Percentiles rank a stretch among this genome's conserved stretches.
Evolutionary conservation across 2,888 invertebrate genomes (phyloP).

Genomic region (Amblyjoppa fuscipennis): DNA sequence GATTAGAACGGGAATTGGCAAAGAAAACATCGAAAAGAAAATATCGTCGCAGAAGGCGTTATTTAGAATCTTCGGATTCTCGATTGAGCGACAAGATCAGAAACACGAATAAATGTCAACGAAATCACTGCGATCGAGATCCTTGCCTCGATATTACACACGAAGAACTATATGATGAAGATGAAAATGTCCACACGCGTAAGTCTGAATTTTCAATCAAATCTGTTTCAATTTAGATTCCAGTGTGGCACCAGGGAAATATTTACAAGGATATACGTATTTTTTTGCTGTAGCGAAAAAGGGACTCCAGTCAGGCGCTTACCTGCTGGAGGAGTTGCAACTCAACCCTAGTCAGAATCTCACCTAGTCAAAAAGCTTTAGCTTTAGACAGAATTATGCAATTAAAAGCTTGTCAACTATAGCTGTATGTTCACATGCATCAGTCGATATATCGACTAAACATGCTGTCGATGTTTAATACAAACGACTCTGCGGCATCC

Average conservation of each 20-base stretch:
- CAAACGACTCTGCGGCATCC: no score
- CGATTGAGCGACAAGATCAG: not conserved
- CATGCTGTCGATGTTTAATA: no score
- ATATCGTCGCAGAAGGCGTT: constrained; percentile 14
- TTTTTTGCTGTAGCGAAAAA: constrained; percentile 38
- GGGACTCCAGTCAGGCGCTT: constrained; percentile 18
- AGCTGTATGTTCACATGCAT: no score
- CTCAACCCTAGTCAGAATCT: constrained; percentile 14
- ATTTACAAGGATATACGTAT: not conserved
- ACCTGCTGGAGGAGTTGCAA: constrained; percentile 37
- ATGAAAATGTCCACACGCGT: not conserved
- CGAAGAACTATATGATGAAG: not conserved
- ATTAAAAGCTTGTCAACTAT: not conserved
- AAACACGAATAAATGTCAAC: constrained; percentile 1
- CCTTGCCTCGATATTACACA: not conserved
- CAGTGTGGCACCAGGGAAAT: not conserved
- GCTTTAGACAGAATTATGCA: not conserved
- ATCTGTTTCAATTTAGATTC: constrained; percentile 8
- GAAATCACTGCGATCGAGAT: not conserved
- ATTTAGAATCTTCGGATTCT: not conserved
- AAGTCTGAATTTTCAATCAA: not conserved
- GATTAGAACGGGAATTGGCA: constrained; percentile 6
- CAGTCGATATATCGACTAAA: no score
- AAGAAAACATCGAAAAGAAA: constrained; percentile 38
- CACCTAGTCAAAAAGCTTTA: not conserved